Evolutionary conservation across 2,888 invertebrate genomes (phyloP).

Genomic region (Venusia cambrica): DNA sequence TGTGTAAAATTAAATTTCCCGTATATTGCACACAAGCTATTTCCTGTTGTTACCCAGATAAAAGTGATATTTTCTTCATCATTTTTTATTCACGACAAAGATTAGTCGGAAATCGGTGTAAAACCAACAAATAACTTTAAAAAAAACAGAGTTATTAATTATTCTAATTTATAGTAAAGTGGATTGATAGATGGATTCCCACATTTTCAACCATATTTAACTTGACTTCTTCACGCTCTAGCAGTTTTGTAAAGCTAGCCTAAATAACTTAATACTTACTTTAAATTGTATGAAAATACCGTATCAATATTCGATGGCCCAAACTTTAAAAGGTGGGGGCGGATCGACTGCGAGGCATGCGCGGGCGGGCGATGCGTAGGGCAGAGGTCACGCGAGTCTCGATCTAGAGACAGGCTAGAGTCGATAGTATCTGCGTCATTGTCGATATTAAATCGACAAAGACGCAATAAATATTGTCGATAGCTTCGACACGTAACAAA

Average conservation of each 20-base stretch:
- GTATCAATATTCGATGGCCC: slow-evolving; percentile 62
- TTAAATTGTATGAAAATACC: slow-evolving; percentile 49
- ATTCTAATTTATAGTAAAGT: too few relatives aligned
- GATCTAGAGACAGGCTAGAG: slow-evolving; percentile 17
- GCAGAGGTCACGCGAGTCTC: slow-evolving; percentile 69
- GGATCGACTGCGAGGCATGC: slow-evolving; percentile 60
- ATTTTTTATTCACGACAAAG: neutral
- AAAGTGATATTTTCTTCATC: neutral
- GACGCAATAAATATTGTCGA: slow-evolving; percentile 5
- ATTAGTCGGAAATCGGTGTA: slow-evolving; percentile 19
- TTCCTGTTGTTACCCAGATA: too few relatives aligned
- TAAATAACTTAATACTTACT: too few relatives aligned
- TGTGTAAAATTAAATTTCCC: too few relatives aligned
- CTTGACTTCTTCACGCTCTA: too few relatives aligned
- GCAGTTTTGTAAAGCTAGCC: too few relatives aligned
- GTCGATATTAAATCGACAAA: neutral
- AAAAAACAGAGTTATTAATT: too few relatives aligned
- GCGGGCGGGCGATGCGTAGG: slow-evolving; percentile 48
- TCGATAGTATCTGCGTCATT: slow-evolving; percentile 11
- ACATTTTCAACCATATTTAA: too few relatives aligned
- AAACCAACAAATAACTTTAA: too few relatives aligned
- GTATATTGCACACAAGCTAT: too few relatives aligned
- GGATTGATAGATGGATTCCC: too few relatives aligned
- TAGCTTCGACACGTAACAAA: too few relatives aligned
- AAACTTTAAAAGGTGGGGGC: slow-evolving; percentile 62